phyloP scores from a whole-genome alignment of 1,140 invertebrate species.

The Orchestia grillus region DNA sequence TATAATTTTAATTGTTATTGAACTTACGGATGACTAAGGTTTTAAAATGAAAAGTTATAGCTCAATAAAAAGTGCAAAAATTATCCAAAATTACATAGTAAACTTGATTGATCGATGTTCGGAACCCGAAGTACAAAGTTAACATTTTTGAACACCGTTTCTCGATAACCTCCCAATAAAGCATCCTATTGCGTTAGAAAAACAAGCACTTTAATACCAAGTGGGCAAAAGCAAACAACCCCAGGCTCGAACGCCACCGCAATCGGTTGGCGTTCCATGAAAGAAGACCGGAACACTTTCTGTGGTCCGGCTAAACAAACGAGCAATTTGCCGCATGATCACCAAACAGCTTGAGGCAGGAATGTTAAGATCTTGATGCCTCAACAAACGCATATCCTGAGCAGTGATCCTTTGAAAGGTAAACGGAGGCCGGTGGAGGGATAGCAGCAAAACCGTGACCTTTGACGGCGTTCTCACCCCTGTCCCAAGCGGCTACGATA shows the following conservation, averaged over 20 bases:
- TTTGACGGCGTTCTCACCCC: neutral
- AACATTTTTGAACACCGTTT: no score
- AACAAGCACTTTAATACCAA: neutral
- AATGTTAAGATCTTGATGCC: neutral
- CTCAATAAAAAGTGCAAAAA: no score
- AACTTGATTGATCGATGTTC: no score
- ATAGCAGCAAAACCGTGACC: neutral
- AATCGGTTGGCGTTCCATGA: neutral
- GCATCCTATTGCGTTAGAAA: neutral
- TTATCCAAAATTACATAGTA: no score
- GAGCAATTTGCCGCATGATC: neutral
- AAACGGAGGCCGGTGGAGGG: neutral
- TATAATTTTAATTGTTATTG: no score
- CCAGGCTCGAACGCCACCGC: neutral
- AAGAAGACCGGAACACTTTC: constrained; percentile 19
- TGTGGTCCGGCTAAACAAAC: constrained; percentile 39
- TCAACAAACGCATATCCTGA: neutral
- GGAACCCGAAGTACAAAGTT: no score
- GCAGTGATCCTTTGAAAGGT: neutral
- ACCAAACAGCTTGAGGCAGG: neutral
- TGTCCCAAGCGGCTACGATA: neutral
- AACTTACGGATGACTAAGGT: no score
- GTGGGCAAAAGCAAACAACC: neutral
- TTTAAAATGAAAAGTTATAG: no score
- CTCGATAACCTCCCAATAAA: no score